Evolutionary conservation across 2,113 vertebrate genomes (phyloP).

Genomic region (Oncorhynchus masou): DNA sequence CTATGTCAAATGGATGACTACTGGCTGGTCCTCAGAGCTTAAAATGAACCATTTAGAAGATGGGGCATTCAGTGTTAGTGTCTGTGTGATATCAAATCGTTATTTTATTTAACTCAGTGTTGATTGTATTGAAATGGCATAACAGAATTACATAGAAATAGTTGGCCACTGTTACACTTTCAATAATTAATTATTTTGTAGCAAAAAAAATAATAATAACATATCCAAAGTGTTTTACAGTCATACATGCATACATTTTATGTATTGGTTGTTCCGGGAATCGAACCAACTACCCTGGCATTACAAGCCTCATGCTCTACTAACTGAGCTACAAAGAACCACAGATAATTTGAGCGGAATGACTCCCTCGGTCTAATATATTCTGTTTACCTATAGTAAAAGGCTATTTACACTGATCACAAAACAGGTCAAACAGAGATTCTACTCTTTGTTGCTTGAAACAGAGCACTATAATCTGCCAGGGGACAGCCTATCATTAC

Average conservation of each 20-base stretch:
- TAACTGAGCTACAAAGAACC: too few species aligned
- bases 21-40: not conserved
- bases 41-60: slow-evolving; percentile 9
- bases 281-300: too few species aligned
- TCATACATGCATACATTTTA: too few species aligned
- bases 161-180: slow-evolving; percentile 16
- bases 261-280: too few species aligned
- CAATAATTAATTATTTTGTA: slow-evolving; percentile 61
- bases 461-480: slow-evolving; percentile 73
- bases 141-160: slow-evolving; percentile 1
- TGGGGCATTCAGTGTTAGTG: not conserved
- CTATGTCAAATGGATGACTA: slow-evolving; percentile 25
- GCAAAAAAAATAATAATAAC: not conserved
- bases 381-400: slow-evolving; percentile 28
- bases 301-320: too few species aligned
- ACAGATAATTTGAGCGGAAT: slow-evolving; percentile 43
- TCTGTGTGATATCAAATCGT: too few species aligned
- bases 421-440: slow-evolving; percentile 62
- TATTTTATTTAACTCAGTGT: too few species aligned
- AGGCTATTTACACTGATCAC: slow-evolving; percentile 36
- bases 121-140: not conserved
- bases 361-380: slow-evolving; percentile 39
- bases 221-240: too few species aligned
- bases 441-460: slow-evolving; percentile 70
- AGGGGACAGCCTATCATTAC: slow-evolving; percentile 77